Percentiles rank a stretch among this genome's conserved stretches.
Evolutionary conservation across 1,140 invertebrate species (phyloP).

Genomic region (Reticulitermes speratus): DNA sequence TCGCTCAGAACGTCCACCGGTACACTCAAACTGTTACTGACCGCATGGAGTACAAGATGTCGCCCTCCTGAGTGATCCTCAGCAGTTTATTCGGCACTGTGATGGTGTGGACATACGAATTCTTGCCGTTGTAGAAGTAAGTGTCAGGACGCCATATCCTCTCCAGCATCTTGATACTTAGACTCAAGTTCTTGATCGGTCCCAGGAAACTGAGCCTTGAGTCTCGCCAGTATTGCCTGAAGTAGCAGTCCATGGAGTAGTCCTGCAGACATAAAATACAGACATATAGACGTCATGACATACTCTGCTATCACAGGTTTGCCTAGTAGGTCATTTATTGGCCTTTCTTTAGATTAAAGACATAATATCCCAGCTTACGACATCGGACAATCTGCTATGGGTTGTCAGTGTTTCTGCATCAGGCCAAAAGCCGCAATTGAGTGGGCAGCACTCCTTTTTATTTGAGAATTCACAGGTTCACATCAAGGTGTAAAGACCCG

Average conservation of each 20-base stretch:
- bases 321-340: neutral
- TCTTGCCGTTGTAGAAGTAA: constrained; percentile 90
- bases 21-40: neutral
- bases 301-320: neutral
- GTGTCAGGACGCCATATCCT: constrained; percentile 95
- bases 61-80: constrained; percentile 83
- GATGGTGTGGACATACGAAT: constrained; percentile 92
- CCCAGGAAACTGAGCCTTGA: constrained; percentile 77
- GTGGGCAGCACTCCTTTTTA: too few species aligned
- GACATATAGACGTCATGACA: neutral
- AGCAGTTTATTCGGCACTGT: constrained; percentile 94
- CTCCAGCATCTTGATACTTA: constrained; percentile 89
- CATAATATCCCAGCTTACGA: too few species aligned
- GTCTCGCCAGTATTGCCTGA: constrained; percentile 87
- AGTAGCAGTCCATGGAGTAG: constrained; percentile 97
- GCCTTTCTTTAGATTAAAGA: too few species aligned
- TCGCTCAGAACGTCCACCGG: too few species aligned
- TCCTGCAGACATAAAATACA: constrained; percentile 63
- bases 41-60: constrained; percentile 66
- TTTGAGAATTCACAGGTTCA: too few species aligned
- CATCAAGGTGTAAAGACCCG: too few species aligned
- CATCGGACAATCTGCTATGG: too few species aligned
- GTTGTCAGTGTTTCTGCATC: too few species aligned
- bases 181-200: constrained; percentile 75
- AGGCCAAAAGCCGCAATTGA: too few species aligned